Conservation (phyloP, 2,113 vertebrate species). For the Nesoenas mayeri region DNA sequence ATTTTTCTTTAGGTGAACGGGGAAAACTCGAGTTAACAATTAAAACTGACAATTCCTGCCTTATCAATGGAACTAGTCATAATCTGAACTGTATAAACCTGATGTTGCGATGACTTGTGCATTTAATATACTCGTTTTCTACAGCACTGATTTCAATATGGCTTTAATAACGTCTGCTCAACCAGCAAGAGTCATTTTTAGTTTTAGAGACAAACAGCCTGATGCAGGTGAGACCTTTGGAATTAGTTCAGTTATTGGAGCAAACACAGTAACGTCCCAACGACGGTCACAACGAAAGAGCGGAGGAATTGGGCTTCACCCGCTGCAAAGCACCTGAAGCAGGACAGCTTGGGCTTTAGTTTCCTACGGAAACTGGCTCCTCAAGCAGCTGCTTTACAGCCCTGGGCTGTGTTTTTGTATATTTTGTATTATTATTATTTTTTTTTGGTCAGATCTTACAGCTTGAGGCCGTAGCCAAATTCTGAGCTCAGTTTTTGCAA, state of each 20-base stretch:
- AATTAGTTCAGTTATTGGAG: not conserved
- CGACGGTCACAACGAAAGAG: not conserved
- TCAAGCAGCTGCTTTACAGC: not conserved
- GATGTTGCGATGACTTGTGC: not conserved
- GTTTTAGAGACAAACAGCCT: not conserved
- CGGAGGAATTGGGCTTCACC: not conserved
- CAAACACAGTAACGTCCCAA: rapidly evolving
- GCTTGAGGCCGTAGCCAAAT: not conserved
- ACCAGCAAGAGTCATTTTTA: not conserved
- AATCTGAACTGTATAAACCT: not conserved
- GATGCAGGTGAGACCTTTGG: not conserved
- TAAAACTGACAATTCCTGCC: not conserved
- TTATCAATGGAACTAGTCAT: not conserved
- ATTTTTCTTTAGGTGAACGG: not conserved
- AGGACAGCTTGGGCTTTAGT: too few relatives aligned
- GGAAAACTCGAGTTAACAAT: not conserved
- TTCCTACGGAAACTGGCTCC: not conserved
- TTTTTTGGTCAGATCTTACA: not conserved
- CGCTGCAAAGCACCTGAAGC: not conserved
- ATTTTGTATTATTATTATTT: not conserved
- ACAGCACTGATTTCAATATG: not conserved
- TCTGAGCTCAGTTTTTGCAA: not conserved
- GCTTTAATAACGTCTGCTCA: not conserved
- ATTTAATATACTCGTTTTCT: not conserved
- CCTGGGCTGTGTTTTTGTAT: too few relatives aligned